phyloP scores from a whole-genome alignment of 2,888 invertebrate species.

The Capitulum mitella region DNA sequence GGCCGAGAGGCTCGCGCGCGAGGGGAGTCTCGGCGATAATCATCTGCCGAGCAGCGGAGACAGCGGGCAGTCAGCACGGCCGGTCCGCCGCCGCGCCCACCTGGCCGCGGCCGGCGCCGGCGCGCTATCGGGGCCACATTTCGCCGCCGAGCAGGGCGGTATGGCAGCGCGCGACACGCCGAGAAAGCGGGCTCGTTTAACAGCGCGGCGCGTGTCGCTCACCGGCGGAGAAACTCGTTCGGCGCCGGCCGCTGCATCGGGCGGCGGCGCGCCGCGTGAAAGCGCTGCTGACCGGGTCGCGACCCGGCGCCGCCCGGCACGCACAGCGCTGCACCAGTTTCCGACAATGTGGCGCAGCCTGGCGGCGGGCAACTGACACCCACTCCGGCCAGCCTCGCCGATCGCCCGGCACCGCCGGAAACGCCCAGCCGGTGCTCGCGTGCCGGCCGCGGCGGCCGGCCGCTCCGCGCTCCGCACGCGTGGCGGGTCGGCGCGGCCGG shows the following conservation, averaged over 20 bases:
- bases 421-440: no score
- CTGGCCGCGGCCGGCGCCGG: no score
- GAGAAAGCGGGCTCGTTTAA: constrained; percentile 15
- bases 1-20: background rate
- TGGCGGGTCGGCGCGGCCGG: background rate
- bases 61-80: background rate
- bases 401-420: no score
- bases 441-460: no score
- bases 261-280: background rate
- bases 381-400: no score
- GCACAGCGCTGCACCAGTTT: background rate
- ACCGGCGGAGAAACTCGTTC: background rate
- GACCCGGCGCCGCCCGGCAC: background rate
- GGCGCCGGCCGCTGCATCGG: background rate
- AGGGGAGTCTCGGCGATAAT: background rate
- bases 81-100: background rate
- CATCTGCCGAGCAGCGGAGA: background rate
- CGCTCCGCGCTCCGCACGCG: background rate
- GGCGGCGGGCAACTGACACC: background rate
- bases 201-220: background rate
- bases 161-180: background rate
- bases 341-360: background rate
- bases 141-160: no score
- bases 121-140: no score
- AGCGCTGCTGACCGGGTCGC: background rate